A percentile compares a stretch with the other conserved stretches of the same genome.
phyloP scores from a whole-genome alignment of 2,888 invertebrate species.

The Clostera curtula region DNA sequence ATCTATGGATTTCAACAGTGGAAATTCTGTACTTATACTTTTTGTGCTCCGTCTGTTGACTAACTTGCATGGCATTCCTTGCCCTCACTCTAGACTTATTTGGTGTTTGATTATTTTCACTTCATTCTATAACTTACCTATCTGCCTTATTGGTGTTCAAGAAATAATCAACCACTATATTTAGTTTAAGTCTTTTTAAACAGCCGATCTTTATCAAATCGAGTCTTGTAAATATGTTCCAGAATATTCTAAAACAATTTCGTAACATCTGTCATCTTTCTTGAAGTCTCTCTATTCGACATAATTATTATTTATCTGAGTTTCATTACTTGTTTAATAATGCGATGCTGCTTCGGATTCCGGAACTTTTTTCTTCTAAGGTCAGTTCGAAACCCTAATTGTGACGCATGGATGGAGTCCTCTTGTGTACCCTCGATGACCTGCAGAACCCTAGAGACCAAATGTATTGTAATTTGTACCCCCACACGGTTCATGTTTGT shows the following conservation, averaged over 20 bases:
- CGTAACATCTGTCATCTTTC: slow-evolving; percentile 12
- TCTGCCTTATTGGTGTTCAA: slow-evolving; percentile 14
- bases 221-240: slow-evolving; percentile 13
- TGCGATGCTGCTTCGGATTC: slow-evolving; percentile 72
- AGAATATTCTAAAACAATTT: too few relatives aligned
- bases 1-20: too few relatives aligned
- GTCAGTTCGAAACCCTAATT: slow-evolving; percentile 54
- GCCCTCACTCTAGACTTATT: slow-evolving; percentile 21
- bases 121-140: slow-evolving; percentile 12
- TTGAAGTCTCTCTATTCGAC: slow-evolving; percentile 19
- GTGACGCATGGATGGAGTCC: slow-evolving; percentile 65
- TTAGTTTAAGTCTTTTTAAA: slow-evolving; percentile 24
- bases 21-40: too few relatives aligned
- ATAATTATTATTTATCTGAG: slow-evolving; percentile 36
- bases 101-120: slow-evolving; percentile 39
- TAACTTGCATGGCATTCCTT: slow-evolving; percentile 56
- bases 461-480: slow-evolving; percentile 20
- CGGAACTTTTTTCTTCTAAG: slow-evolving; percentile 66
- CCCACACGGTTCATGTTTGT: slow-evolving; percentile 13
- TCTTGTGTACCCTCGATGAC: slow-evolving; percentile 45
- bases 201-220: slow-evolving; percentile 15
- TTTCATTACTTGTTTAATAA: slow-evolving; percentile 62
- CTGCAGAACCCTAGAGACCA: slow-evolving; percentile 18
- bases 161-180: slow-evolving; percentile 37
- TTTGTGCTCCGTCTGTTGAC: slow-evolving; percentile 36